phyloP scores from a whole-genome alignment of 2,113 vertebrate species.

The Mirounga angustirostris region DNA sequence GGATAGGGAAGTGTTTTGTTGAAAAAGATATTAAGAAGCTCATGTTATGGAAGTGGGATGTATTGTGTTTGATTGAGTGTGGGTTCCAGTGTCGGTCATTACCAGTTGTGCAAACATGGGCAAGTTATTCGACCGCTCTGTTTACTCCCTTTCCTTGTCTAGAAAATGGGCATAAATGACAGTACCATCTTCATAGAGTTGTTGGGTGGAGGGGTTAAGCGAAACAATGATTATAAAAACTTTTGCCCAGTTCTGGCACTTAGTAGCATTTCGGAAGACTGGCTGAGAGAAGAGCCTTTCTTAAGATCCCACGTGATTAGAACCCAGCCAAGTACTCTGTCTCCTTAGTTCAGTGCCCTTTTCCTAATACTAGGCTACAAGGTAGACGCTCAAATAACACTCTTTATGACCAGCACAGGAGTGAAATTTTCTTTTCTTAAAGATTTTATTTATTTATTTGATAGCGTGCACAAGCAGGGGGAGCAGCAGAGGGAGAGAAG shows the following conservation, averaged over 20 bases:
- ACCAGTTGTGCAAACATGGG: neutral
- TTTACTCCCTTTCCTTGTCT: neutral
- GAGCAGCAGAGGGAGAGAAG: neutral
- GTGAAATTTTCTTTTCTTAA: neutral
- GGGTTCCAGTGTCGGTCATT: neutral
- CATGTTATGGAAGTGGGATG: neutral
- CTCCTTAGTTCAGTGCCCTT: neutral
- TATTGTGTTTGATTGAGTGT: neutral
- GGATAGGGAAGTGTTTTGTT: neutral
- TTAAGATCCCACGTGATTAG: neutral
- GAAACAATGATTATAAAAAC: neutral
- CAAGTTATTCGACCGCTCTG: neutral
- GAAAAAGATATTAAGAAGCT: neutral
- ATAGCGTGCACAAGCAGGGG: too few relatives aligned
- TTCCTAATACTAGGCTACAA: neutral
- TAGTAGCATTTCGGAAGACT: neutral
- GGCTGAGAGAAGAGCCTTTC: neutral
- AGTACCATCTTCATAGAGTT: neutral
- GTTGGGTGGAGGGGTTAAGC: neutral
- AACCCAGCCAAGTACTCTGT: neutral
- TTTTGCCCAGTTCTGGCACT: neutral
- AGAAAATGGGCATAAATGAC: neutral
- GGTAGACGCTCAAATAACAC: neutral
- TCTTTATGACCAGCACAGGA: neutral
- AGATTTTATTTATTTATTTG: too few relatives aligned